Evolutionary conservation across 2,888 invertebrate genomes (phyloP), one percentile per base, ranked within the genome.

Genomic region (Mythimna ferrago): DNA sequence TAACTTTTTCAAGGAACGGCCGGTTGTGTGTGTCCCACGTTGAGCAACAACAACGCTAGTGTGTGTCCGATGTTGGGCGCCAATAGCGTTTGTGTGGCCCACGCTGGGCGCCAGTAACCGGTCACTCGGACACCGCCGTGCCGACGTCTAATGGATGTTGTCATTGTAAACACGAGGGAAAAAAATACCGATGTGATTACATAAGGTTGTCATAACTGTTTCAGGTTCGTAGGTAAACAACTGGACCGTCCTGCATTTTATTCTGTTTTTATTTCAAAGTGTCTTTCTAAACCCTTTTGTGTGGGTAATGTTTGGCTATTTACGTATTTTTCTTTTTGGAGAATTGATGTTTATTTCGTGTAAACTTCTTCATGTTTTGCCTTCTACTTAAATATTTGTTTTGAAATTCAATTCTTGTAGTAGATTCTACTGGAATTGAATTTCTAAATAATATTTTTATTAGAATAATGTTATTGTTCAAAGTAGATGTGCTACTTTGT

Each of bases 161-260:
- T 90, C 88, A 91, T 83, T 90, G 91, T 92, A 93, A 94, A 94
- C 93, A 95, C 83, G 78, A 86, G 84, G 88, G 83, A 87, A 87
- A 86, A 86, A 87, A 86, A 86, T 73, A 76, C 66, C 76, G 74
- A 76, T 84, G 83, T 82, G 83, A 85, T 87, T 85, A 87, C 86
- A 87, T 76, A 81, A 81, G 84, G 86, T 88, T 86, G 75, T 86
- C 80, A 80, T 89, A 89, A 78, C 85, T 81, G 83, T 82, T 78
- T 83, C 85, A 80, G 73, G 80, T 78, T 81, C 75, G 71, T 83
- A 85, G 81, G 81, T 86, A 86, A 86, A 85, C 86, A 85, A 65
- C 66, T 73, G 70, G 63, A 66, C 60, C 66, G 80, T 76, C 79
- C 82, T 81, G 85, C 76, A 75, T 86, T 84, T 78, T 84, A 76